These are phyloP conservation scores for Nerophis lumbriciformis DNA, from an alignment of 2,113 vertebrate genomes.

Conservation along the genomic window DNA sequence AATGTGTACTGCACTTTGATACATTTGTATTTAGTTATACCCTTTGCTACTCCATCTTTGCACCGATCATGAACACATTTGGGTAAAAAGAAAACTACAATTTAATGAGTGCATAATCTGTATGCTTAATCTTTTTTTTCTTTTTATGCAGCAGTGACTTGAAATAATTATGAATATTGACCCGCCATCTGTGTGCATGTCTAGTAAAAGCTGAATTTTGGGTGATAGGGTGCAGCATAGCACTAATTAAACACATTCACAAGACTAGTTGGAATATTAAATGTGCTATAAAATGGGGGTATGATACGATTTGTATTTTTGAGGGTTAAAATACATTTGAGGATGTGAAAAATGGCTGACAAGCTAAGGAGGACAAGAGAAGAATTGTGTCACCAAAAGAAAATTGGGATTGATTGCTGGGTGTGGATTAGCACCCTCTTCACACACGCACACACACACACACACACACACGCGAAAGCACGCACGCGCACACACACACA, in stretches of 20 bases:
- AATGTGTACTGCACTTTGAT: too few species aligned
- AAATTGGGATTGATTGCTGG: conserved; percentile 57
- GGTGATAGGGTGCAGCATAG: conserved; percentile 9
- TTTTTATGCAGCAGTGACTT: conserved; percentile 30
- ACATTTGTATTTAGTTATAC: too few species aligned
- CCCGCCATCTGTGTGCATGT: conserved; percentile 55
- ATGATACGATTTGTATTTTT: conserved; percentile 14
- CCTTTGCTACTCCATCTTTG: conserved; percentile 11
- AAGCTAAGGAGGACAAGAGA: conserved; percentile 34
- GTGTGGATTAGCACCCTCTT: conserved; percentile 45
- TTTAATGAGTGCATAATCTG: too few species aligned
- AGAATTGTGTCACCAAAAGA: conserved; percentile 43
- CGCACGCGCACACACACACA: too few species aligned
- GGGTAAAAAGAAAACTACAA: neutral
- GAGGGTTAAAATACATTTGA: conserved; percentile 37
- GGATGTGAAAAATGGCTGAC: conserved; percentile 28
- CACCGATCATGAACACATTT: neutral
- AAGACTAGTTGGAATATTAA: neutral
- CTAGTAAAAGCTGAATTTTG: neutral
- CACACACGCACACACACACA: conserved; percentile 4
- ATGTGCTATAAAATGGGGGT: neutral
- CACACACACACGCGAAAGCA: neutral
- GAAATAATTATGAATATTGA: conserved; percentile 51
- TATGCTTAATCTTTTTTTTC: too few species aligned
- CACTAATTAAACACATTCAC: conserved; percentile 30